Conservation (phyloP, 2,113 vertebrate genomes). For the Onychorhynchus coronatus region DNA sequence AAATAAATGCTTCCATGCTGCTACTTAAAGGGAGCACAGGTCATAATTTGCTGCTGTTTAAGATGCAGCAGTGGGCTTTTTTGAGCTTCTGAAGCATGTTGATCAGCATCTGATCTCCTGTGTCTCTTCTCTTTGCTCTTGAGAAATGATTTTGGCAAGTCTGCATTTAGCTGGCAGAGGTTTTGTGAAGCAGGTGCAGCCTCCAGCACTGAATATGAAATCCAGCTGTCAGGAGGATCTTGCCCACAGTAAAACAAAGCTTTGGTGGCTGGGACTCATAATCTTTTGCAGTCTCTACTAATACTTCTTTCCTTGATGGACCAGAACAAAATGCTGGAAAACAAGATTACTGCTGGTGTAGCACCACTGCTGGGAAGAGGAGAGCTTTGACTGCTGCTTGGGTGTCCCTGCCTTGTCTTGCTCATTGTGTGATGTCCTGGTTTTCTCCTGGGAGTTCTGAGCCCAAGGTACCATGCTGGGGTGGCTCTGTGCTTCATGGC, state of each 20-base stretch:
- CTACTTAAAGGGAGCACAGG: background rate
- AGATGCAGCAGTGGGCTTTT: background rate
- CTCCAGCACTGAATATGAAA: background rate
- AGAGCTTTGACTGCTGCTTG: background rate
- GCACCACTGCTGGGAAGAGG: rapidly evolving
- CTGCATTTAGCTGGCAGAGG: background rate
- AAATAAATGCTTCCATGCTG: background rate
- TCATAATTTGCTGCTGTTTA: background rate
- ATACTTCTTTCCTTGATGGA: background rate
- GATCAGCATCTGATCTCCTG: background rate
- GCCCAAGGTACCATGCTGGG: rapidly evolving
- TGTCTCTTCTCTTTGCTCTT: background rate
- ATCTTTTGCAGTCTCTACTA: background rate
- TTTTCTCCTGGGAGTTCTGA: background rate
- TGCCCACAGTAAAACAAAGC: background rate
- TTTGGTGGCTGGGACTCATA: background rate
- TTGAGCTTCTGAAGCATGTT: background rate
- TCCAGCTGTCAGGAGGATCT: background rate
- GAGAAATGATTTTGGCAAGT: background rate
- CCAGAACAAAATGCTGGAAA: background rate
- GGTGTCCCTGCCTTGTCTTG: background rate
- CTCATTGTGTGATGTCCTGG: background rate
- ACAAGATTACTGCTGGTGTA: background rate
- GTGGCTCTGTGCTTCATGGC: rapidly evolving
- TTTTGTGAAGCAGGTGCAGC: background rate